Evolutionary conservation across 2,797 vertebrate species (phyloP).

Genomic region (Carcharodon carcharias): DNA sequence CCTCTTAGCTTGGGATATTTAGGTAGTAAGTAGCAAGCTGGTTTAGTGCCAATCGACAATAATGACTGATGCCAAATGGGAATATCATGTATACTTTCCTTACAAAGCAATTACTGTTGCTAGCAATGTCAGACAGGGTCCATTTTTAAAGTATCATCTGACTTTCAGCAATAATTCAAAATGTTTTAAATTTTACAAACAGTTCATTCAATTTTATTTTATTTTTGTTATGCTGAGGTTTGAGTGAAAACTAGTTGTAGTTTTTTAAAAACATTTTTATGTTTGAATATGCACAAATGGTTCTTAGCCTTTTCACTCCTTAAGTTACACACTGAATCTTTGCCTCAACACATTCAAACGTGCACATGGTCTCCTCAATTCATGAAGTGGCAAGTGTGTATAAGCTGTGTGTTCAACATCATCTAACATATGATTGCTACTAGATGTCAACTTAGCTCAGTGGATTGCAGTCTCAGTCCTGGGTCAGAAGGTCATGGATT

Average conservation of each 20-base stretch:
- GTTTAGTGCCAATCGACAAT: background rate
- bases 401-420: background rate
- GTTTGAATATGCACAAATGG: background rate
- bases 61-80: background rate
- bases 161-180: background rate
- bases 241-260: background rate
- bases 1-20: constrained; percentile 3
- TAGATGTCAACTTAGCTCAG: background rate
- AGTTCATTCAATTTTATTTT: background rate
- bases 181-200: background rate
- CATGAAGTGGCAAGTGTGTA: background rate
- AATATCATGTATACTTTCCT: background rate
- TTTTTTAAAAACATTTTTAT: background rate
- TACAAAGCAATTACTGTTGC: background rate
- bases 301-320: background rate
- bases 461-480: background rate
- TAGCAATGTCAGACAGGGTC: background rate
- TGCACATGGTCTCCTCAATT: background rate
- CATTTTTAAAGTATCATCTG: background rate
- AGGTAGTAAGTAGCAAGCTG: background rate
- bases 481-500: background rate
- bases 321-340: background rate
- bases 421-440: background rate
- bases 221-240: background rate
- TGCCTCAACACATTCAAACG: background rate